A percentile compares a stretch with the other conserved stretches of the same genome.
Evolutionary conservation across 2,888 invertebrate genomes (phyloP).

Genomic region (Eilema depressum): DNA sequence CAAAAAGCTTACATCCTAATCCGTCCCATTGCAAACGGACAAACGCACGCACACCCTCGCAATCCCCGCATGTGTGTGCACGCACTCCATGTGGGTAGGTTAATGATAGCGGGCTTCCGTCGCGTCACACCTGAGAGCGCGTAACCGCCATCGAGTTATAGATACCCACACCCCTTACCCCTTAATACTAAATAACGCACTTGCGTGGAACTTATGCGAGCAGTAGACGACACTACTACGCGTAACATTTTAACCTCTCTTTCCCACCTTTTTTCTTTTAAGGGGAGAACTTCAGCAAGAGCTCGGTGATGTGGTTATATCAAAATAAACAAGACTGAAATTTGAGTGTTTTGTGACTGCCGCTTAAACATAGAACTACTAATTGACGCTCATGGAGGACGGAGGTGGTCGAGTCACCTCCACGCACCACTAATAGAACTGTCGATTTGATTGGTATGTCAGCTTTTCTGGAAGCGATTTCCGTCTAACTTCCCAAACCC

Average conservation of each 20-base stretch:
- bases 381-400: no score
- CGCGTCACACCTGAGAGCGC: constrained; percentile 86
- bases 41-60: constrained; percentile 59
- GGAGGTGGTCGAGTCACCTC: no score
- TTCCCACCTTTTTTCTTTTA: neutral
- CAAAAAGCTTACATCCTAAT: constrained; percentile 64
- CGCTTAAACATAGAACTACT: neutral
- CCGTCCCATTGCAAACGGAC: constrained; percentile 70
- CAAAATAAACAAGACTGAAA: neutral
- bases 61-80: constrained; percentile 63
- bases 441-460: no score
- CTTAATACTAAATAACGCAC: constrained; percentile 71
- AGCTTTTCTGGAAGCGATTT: no score
- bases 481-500: no score
- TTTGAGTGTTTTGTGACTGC: neutral
- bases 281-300: neutral
- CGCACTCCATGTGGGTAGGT: constrained; percentile 79
- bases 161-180: constrained; percentile 79
- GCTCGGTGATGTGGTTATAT: neutral
- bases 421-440: no score
- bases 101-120: constrained; percentile 86
- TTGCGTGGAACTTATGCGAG: constrained; percentile 60
- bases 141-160: constrained; percentile 85
- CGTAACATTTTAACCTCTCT: neutral
- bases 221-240: constrained; percentile 34